Percentiles rank a stretch among this genome's conserved stretches.
Evolutionary conservation across 2,797 vertebrate species (phyloP).

Genomic region (Amniataba percoides): DNA sequence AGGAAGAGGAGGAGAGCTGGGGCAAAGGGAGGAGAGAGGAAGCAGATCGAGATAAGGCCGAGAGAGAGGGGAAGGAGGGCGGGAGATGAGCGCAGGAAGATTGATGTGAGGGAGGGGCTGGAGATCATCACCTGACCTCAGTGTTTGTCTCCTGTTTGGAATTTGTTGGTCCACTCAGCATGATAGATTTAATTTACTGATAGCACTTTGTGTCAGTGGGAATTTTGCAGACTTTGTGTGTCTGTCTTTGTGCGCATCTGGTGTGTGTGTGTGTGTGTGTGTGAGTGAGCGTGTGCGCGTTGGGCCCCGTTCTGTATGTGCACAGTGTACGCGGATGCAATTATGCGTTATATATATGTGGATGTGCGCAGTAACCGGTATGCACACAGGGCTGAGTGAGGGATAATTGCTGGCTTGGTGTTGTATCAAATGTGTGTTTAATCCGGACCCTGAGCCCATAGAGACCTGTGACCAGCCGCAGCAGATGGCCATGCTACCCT

Average conservation of each 20-base stretch:
- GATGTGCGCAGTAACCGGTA: background rate
- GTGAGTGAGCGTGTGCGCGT: background rate
- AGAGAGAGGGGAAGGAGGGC: conserved; percentile 30
- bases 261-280: conserved; percentile 6
- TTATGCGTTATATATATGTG: conserved; percentile 1
- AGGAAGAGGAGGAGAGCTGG: conserved; percentile 42
- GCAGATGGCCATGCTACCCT: conserved; percentile 77
- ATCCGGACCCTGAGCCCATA: conserved; percentile 61
- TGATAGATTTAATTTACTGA: conserved; percentile 84
- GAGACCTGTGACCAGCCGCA: conserved; percentile 73
- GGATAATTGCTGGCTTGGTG: conserved; percentile 62
- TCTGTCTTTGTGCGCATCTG: conserved; percentile 18
- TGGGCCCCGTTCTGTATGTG: background rate
- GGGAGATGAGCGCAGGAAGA: conserved; percentile 59
- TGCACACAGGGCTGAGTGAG: conserved; percentile 6
- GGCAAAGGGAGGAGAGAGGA: conserved; percentile 59
- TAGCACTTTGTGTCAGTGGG: conserved; percentile 70
- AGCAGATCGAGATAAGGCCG: conserved; percentile 66
- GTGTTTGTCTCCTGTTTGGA: conserved; percentile 79
- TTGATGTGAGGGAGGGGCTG: conserved; percentile 69
- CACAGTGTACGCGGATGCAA: background rate
- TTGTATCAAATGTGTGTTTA: conserved; percentile 80
- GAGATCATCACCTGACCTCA: conserved; percentile 79
- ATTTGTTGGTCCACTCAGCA: conserved; percentile 77
- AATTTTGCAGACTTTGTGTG: conserved; percentile 59